Evolutionary conservation across 2,113 vertebrate species (phyloP).

Genomic region (Onychostruthus taczanowskii): DNA sequence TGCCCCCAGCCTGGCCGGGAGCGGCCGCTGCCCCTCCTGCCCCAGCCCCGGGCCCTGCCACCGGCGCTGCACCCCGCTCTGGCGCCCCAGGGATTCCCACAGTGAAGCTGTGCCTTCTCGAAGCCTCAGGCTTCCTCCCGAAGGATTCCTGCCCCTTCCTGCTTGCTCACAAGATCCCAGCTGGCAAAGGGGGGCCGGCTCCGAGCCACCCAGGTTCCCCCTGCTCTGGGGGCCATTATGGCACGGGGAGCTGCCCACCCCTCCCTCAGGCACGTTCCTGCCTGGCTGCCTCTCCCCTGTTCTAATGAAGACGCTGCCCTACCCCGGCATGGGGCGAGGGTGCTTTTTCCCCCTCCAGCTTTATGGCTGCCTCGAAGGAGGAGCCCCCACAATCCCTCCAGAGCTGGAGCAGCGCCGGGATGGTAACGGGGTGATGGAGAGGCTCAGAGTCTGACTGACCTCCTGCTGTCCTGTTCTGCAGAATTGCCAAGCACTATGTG

Average conservation of each 20-base stretch:
- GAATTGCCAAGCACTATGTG: constrained; percentile 80
- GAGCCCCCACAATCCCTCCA: not conserved
- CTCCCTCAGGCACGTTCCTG: not conserved
- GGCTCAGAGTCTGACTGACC: not conserved
- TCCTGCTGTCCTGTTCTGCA: constrained; percentile 32
- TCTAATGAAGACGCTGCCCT: not conserved
- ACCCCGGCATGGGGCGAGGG: rapidly evolving
- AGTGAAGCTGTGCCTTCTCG: rapidly evolving
- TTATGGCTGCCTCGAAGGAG: not conserved
- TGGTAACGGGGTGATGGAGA: not conserved
- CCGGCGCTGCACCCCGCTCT: no score
- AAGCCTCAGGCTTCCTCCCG: not conserved
- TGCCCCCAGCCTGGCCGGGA: not conserved
- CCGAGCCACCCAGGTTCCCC: not conserved
- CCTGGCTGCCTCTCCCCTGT: not conserved
- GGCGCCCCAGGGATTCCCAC: not conserved
- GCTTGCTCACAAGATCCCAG: not conserved
- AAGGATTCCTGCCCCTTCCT: not conserved
- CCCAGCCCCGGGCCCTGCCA: not conserved
- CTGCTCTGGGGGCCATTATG: rapidly evolving
- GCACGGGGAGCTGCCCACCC: not conserved
- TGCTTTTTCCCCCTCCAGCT: not conserved
- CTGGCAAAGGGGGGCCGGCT: not conserved
- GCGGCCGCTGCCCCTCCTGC: rapidly evolving
- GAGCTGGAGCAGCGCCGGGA: rapidly evolving